phyloP scores from a whole-genome alignment of 2,113 vertebrate species.

The Microcebus griseorufus region DNA sequence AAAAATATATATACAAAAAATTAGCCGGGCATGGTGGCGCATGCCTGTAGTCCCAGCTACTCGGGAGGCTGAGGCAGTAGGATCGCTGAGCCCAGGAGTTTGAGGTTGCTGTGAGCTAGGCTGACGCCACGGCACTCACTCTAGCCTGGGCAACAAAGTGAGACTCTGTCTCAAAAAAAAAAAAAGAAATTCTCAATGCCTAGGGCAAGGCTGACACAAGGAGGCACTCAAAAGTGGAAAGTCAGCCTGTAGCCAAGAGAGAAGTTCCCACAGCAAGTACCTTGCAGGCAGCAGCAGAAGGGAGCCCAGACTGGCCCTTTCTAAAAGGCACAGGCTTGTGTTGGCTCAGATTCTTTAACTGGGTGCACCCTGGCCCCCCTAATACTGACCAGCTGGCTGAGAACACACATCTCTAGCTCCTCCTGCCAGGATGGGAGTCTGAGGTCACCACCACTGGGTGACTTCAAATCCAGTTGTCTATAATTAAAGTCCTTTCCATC shows the following conservation, averaged over 20 bases:
- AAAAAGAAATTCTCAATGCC: neutral
- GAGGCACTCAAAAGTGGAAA: neutral
- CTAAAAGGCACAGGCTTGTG: neutral
- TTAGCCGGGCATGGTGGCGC: too few species aligned
- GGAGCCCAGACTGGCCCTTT: neutral
- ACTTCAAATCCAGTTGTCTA: conserved; percentile 16
- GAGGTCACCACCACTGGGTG: neutral
- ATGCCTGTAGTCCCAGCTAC: too few species aligned
- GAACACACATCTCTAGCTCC: neutral
- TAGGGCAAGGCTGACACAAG: neutral
- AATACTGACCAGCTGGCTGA: neutral
- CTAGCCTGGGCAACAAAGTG: too few species aligned
- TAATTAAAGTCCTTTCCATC: conserved; percentile 31
- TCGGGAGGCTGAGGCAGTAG: too few species aligned
- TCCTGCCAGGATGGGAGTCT: neutral
- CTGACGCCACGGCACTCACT: too few species aligned
- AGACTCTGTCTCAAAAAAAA: too few species aligned
- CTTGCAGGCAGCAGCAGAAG: neutral
- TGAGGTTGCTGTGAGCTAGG: too few species aligned
- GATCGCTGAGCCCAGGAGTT: too few species aligned
- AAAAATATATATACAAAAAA: too few species aligned
- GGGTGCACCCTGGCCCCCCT: neutral
- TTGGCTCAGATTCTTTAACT: neutral
- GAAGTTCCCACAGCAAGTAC: neutral
- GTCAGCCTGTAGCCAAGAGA: neutral